Conservation (phyloP, 2,888 invertebrate genomes). For the Operophtera brumata region DNA sequence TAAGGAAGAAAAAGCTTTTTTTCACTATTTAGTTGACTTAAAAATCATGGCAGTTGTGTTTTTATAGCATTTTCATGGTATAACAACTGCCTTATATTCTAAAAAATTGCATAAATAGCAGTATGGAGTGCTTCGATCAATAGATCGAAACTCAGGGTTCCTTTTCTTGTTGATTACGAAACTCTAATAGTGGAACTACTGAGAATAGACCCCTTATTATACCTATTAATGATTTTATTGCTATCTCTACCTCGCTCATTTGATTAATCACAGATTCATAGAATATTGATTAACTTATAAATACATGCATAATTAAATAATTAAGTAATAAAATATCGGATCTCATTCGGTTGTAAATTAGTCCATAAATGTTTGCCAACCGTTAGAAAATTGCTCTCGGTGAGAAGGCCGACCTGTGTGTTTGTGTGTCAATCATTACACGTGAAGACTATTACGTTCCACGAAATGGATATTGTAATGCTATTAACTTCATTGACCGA, state of each 20-base stretch:
- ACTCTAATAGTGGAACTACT: too few species aligned
- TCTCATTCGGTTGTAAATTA: conserved; percentile 24
- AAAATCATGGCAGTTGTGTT: too few species aligned
- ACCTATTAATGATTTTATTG: conserved; percentile 18
- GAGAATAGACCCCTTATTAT: conserved; percentile 13
- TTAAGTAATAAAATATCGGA: conserved; percentile 39
- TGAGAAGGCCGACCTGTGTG: conserved; percentile 14
- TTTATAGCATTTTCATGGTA: too few species aligned
- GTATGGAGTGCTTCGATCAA: too few species aligned
- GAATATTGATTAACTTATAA: conserved; percentile 44
- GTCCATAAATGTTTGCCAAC: conserved; percentile 8
- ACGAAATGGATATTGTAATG: not conserved
- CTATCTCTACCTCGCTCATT: conserved; percentile 26
- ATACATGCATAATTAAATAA: conserved; percentile 45
- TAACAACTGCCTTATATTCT: too few species aligned
- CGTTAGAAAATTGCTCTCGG: conserved; percentile 15
- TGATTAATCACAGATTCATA: conserved; percentile 45
- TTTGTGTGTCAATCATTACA: conserved; percentile 17
- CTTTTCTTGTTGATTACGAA: too few species aligned
- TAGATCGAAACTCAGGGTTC: too few species aligned
- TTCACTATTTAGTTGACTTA: too few species aligned
- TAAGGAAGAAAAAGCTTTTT: too few species aligned
- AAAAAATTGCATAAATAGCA: too few species aligned
- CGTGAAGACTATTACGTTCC: conserved; percentile 52
- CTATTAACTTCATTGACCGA: not conserved